Evolutionary conservation across 2,888 invertebrate species (phyloP).

Genomic region (Nudaria mundana): DNA sequence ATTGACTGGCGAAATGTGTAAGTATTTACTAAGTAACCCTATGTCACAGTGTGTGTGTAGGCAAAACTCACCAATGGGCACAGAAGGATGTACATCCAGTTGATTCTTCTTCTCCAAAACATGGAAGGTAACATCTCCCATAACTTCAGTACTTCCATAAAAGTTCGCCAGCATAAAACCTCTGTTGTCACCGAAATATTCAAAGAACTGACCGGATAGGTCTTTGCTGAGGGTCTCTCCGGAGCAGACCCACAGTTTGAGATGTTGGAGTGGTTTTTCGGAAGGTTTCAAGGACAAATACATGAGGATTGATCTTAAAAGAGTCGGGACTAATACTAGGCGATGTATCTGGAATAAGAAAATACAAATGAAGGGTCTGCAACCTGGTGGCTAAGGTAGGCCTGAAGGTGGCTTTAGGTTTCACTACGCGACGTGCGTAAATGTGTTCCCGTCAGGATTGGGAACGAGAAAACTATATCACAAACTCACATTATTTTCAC

Average conservation of each 20-base stretch:
- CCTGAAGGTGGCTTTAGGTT: too few relatives aligned
- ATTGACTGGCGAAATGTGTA: too few relatives aligned
- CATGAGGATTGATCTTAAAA: constrained; percentile 89
- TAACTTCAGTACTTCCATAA: constrained; percentile 95
- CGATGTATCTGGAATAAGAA: constrained; percentile 84
- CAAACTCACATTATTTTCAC: constrained; percentile 85
- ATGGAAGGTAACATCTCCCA: constrained; percentile 94
- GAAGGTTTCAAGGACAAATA: constrained; percentile 83
- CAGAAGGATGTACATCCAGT: constrained; percentile 83
- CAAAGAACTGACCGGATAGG: constrained; percentile 88
- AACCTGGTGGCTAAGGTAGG: too few relatives aligned
- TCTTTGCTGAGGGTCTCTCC: constrained; percentile 89
- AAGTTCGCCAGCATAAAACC: constrained; percentile 89
- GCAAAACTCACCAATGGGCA: constrained; percentile 92
- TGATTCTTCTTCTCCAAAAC: constrained; percentile 83
- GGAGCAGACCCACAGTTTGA: constrained; percentile 92
- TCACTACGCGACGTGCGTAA: too few relatives aligned
- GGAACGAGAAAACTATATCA: too few relatives aligned
- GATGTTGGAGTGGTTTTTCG: constrained; percentile 76
- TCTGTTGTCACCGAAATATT: constrained; percentile 83
- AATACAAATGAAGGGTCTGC: too few relatives aligned
- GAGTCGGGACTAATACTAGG: constrained; percentile 91
- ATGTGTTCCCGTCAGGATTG: too few relatives aligned
- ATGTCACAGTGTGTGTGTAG: too few relatives aligned
- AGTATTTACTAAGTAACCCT: too few relatives aligned